Evolutionary conservation across 2,888 invertebrate species (phyloP), one percentile per base, ranked within the genome.

Genomic region (Torymus aiolomorphi): DNA sequence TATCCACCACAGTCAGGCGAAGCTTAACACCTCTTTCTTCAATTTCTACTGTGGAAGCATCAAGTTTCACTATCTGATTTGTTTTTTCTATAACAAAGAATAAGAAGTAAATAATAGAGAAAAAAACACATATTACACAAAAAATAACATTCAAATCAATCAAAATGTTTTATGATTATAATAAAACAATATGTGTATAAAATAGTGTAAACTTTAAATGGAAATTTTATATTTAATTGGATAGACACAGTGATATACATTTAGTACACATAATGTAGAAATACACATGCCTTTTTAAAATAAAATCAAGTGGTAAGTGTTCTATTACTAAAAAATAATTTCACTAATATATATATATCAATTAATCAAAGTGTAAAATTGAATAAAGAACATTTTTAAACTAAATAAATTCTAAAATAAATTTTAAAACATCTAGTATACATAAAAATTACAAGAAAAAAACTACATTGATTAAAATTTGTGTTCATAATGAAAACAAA

Each of bases 1-100:
- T 98, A 90, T 98, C 98, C 0, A 98, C 97, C 2, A 97, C 97
- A 0, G 98, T 98, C 78, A 98, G 91, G 59, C 98, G 94, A 71
- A 98, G 92, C 88, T 98, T 98, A 0, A 98, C 98, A 0, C 98
- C 98, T 80, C 97, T 93, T 90, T 98, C 98, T 91, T 98, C 98
- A 83, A 98, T 98, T 91, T 98, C 98, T 11, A 98, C 96, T 52
- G 98, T 97, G 2, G 97, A 97, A 54, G 98, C 97, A 88, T 98
- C 98, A 66, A 98, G 91, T 89, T 97, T 96, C 1, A 98, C 97
- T 0, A 98, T 98, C 90, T 97, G 97, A 87, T 96, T 95, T 79
- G 96, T 95, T 92, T 96, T 96, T 90, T 97, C 97, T 96, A 63
- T 52, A 76, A 71, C 31, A 51, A 76, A 61, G 49, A 61, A 66